phyloP scores from a whole-genome alignment of 2,113 vertebrate genomes.

The Gulo gulo region DNA sequence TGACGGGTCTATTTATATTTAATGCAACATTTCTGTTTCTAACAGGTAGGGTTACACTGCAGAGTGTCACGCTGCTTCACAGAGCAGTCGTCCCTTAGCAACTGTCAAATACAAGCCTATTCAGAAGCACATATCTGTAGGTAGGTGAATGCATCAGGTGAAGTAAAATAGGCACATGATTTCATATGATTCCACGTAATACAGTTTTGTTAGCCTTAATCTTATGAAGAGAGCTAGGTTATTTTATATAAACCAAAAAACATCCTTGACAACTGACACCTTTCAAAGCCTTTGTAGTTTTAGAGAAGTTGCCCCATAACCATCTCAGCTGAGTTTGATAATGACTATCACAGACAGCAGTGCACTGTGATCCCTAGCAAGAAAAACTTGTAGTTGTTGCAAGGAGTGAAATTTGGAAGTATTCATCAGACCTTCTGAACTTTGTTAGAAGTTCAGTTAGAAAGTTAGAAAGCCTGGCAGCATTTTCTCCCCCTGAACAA shows the following conservation, averaged over 20 bases:
- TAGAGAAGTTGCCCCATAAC: background rate
- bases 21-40: background rate
- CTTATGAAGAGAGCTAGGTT: background rate
- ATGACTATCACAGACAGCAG: background rate
- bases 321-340: background rate
- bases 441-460: too few relatives aligned
- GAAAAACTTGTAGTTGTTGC: background rate
- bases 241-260: constrained; percentile 23
- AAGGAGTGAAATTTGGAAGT: constrained; percentile 31
- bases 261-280: background rate
- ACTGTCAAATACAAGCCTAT: background rate
- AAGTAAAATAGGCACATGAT: background rate
- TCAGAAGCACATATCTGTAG: too few relatives aligned
- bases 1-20: background rate
- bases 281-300: constrained; percentile 47
- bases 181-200: background rate
- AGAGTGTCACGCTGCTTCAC: background rate
- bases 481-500: background rate
- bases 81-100: background rate
- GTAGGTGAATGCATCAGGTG: background rate
- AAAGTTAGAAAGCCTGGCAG: constrained; percentile 53
- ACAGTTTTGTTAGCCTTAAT: background rate
- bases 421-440: constrained; percentile 42
- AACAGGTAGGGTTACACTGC: background rate
- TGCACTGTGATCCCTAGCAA: background rate